Percentiles rank a stretch among this genome's conserved stretches.
Evolutionary conservation across 2,888 invertebrate species (phyloP).

Genomic region (Eilema sororculum): DNA sequence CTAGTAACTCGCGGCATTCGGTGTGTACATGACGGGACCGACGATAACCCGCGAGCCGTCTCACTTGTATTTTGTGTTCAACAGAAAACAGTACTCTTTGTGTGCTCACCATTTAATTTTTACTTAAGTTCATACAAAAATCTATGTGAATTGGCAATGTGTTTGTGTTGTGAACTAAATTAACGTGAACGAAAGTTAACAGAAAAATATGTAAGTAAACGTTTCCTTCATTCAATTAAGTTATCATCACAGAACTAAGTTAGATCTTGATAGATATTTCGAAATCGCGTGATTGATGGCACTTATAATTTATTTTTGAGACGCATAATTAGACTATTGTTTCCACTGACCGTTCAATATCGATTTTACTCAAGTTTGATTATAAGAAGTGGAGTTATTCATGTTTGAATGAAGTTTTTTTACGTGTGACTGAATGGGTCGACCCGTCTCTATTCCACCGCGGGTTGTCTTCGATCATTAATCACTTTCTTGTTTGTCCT

Average conservation of each 20-base stretch:
- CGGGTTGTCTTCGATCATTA: constrained; percentile 65
- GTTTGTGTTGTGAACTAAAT: constrained; percentile 40
- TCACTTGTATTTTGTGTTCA: constrained; percentile 25
- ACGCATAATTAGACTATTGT: constrained; percentile 80
- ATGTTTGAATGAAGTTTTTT: constrained; percentile 61
- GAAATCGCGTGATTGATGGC: constrained; percentile 70
- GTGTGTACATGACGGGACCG: constrained; percentile 64
- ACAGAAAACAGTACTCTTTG: constrained; percentile 16
- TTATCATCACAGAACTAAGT: constrained; percentile 21
- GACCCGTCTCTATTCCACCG: constrained; percentile 70
- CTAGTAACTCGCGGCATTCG: constrained; percentile 73
- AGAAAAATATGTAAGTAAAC: constrained; percentile 49
- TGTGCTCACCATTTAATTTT: neutral
- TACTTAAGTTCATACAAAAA: constrained; percentile 13
- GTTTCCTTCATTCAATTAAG: constrained; percentile 38
- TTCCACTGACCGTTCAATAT: constrained; percentile 62
- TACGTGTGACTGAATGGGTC: constrained; percentile 62
- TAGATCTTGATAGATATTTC: constrained; percentile 45
- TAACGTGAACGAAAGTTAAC: constrained; percentile 22
- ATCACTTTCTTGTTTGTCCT: constrained; percentile 77
- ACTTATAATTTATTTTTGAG: constrained; percentile 68
- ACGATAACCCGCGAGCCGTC: constrained; percentile 63
- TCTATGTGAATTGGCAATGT: constrained; percentile 38
- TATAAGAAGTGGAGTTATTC: constrained; percentile 50
- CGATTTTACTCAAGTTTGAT: constrained; percentile 64